These are phyloP conservation scores for Phalanger gymnotis DNA, from an alignment of 2,797 vertebrate species.

Conservation along the genomic window DNA sequence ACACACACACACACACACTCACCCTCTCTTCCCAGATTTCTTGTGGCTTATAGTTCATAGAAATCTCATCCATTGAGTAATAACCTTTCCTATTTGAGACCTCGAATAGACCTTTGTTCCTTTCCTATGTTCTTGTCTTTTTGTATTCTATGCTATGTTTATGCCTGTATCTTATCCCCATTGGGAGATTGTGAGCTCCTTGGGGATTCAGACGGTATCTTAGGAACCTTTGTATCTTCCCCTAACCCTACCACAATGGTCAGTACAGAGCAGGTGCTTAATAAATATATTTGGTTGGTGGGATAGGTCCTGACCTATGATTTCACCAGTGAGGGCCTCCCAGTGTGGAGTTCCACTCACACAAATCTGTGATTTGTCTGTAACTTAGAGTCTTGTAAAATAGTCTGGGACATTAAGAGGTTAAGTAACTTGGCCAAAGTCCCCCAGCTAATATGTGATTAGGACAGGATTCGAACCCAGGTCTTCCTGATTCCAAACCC, in stretches of 20 bases:
- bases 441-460: background rate
- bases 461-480: background rate
- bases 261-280: background rate
- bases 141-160: background rate
- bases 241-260: background rate
- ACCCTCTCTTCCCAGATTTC: slow-evolving; percentile 29
- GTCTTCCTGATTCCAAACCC: background rate
- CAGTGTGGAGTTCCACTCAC: background rate
- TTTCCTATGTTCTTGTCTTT: background rate
- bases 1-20: background rate
- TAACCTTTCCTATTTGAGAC: background rate
- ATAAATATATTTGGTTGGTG: background rate
- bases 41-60: slow-evolving; percentile 17
- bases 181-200: background rate
- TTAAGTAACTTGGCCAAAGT: background rate
- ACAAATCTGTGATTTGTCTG: background rate
- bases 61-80: background rate
- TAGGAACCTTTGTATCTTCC: background rate
- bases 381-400: background rate
- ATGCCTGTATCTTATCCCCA: background rate
- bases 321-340: background rate
- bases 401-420: no score
- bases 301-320: background rate
- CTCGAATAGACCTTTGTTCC: background rate
- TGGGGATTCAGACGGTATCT: no score